Evolutionary conservation across 2,797 vertebrate genomes (phyloP).

Genomic region (Gallinago solitaria): DNA sequence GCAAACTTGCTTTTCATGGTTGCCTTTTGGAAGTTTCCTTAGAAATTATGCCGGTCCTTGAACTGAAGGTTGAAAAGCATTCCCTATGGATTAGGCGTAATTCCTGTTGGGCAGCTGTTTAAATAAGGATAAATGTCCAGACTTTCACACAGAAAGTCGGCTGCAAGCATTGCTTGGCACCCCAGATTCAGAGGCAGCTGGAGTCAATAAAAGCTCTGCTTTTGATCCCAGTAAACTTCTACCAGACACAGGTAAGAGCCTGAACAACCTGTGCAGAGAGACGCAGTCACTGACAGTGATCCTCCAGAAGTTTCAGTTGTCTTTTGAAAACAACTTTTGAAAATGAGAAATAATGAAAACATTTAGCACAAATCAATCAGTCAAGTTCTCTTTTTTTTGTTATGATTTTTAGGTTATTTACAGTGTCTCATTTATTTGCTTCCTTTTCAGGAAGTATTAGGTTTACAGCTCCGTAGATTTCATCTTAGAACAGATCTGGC

Average conservation of each 20-base stretch:
- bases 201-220: background rate
- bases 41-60: background rate
- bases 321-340: background rate
- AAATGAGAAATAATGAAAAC: background rate
- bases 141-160: background rate
- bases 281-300: background rate
- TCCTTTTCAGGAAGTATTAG: conserved; percentile 28
- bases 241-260: background rate
- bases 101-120: background rate
- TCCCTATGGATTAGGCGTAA: background rate
- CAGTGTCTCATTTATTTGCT: background rate
- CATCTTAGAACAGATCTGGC: background rate
- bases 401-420: background rate
- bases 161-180: background rate
- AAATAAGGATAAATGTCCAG: background rate
- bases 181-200: background rate
- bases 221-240: background rate
- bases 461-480: background rate
- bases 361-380: background rate
- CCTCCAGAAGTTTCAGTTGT: background rate
- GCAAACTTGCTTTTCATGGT: background rate
- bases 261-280: background rate
- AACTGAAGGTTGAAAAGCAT: background rate
- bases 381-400: background rate
- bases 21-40: background rate